Evolutionary conservation across 1,140 invertebrate species (phyloP), one percentile per base, ranked within the genome.

Genomic region (Stegodyphus mimosarum): DNA sequence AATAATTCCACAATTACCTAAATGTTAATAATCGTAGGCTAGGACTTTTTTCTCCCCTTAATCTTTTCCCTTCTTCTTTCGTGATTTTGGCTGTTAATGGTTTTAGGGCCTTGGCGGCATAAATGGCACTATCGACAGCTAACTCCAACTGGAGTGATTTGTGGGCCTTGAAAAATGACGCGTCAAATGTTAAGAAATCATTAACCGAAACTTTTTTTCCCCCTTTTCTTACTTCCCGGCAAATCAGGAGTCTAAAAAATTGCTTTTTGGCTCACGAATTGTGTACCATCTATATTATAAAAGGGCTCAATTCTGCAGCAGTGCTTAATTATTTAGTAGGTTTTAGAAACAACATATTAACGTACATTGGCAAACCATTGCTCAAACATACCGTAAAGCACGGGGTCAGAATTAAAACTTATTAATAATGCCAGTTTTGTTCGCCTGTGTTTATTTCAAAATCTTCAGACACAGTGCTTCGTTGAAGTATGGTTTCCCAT

Each of bases 1-100:
- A 83, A 83, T 83, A 83, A 83, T 83, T 83, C 71, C 64, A 66
- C 80, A 74, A 83, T 83, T 83, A 83, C 71, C 53, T 50, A 74
- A 74, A 83, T 83, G 80, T 83, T 83, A 83, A 83, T 83, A 83
- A 69, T 70, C 67, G 52, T 33, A 50, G 74, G 55, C 64, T 63
- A 60, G 77, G 1, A 60, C 15, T 60, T 15, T 9, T 60, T 5
- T 5, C 15, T 5, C 9, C 55, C 15, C 55, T 9, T 60, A 15
- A 15, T 9, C 53, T 69, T 67, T 67, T 53, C 10, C 53, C 11
- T 80, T 69, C 11, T 64, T 17, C 7, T 77, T 49, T 70, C 55
- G n/a, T 70, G 52, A 69, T 55, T 70, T 50, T 70, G 10, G 11
- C 10, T 72, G 78, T 70, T 81, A 81, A 81, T 81, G 69, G 78